Evolutionary conservation across 37 sponge, comb jelly and placozoan genomes (phyloP).

Genomic region (Amphimedon queenslandica): DNA sequence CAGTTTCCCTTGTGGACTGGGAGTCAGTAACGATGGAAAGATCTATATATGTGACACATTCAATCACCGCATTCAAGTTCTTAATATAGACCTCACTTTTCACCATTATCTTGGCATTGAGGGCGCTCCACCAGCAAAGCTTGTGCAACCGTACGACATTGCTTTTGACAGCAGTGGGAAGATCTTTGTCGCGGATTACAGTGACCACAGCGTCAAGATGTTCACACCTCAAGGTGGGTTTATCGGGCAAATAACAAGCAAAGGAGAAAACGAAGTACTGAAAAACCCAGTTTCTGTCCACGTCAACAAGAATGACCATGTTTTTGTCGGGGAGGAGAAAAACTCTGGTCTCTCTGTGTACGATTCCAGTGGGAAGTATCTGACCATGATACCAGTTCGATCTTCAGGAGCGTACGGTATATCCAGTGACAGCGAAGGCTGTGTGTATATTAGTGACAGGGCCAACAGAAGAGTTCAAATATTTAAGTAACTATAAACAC

Average conservation of each 20-base stretch:
- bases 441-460: neutral
- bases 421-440: neutral
- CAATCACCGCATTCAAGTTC: constrained; percentile 34
- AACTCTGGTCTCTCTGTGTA: constrained; percentile 9
- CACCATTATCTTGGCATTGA: constrained; percentile 4
- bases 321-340: constrained; percentile 31
- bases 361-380: constrained; percentile 2
- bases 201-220: constrained; percentile 26
- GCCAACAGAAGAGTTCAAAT: constrained; percentile 6
- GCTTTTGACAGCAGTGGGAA: constrained; percentile 31
- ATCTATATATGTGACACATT: constrained; percentile 19
- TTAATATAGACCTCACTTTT: constrained; percentile 14
- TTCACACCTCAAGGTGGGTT: constrained; percentile 10
- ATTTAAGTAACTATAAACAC: neutral
- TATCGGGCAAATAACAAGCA: constrained; percentile 16
- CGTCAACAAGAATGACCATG: constrained; percentile 10
- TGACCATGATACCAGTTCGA: neutral
- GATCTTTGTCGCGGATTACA: constrained; percentile 34
- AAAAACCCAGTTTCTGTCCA: constrained; percentile 6
- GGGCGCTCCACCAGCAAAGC: constrained; percentile 3
- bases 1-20: constrained; percentile 19
- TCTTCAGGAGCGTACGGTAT: constrained; percentile 7
- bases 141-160: constrained; percentile 25
- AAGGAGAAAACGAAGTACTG: neutral
- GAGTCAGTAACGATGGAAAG: neutral